Conservation (phyloP, 2,888 invertebrate genomes). For the Folsomia manolachei region DNA sequence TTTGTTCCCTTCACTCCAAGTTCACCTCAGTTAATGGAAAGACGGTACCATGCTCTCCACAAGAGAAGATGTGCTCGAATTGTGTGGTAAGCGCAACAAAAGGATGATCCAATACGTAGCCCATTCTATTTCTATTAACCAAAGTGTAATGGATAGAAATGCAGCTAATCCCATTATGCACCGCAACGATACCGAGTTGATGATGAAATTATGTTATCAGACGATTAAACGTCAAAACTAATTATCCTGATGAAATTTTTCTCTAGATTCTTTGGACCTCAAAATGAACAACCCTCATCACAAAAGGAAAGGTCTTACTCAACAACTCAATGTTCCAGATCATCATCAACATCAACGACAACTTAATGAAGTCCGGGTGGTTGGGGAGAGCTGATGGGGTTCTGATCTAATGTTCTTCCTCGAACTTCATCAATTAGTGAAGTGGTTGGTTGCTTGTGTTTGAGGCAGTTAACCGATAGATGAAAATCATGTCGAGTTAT, state of each 20-base stretch:
- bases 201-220: slow-evolving; percentile 33
- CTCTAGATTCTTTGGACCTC: neutral
- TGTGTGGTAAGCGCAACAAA: too few relatives aligned
- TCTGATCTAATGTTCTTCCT: neutral
- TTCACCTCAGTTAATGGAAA: slow-evolving; percentile 14
- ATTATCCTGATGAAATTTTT: slow-evolving; percentile 30
- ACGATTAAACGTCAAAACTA: slow-evolving; percentile 32
- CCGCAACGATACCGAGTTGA: slow-evolving; percentile 12
- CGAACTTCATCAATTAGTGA: slow-evolving; percentile 34
- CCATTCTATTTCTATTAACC: neutral
- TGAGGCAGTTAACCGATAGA: too few relatives aligned
- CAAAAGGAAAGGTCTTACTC: neutral
- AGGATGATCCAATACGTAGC: too few relatives aligned
- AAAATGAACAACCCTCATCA: neutral
- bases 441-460: slow-evolving; percentile 15
- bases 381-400: neutral
- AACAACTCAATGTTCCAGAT: slow-evolving; percentile 4
- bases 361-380: slow-evolving; percentile 31
- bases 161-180: slow-evolving; percentile 17
- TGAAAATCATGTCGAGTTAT: too few relatives aligned
- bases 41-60: too few relatives aligned
- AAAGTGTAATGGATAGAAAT: slow-evolving; percentile 9
- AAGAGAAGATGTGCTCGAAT: too few relatives aligned
- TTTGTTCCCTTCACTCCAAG: slow-evolving; percentile 23
- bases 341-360: slow-evolving; percentile 23